Evolutionary conservation across 2,113 vertebrate species (phyloP), one percentile per base, ranked within the genome.

Genomic region (Microtus ochrogaster): DNA sequence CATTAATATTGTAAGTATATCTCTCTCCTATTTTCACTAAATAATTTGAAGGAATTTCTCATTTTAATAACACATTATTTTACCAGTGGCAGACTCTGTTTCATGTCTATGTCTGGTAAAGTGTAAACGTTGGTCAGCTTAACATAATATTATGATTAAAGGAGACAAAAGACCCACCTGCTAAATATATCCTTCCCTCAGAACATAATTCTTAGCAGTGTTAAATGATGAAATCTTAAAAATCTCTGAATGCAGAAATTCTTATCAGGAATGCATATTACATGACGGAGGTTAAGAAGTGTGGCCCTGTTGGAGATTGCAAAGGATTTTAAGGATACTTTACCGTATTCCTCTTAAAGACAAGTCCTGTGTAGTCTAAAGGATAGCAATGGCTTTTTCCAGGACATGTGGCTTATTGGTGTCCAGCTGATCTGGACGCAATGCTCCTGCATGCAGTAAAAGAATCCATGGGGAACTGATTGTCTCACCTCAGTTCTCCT

Each of bases 131-230:
- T 95, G 47, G 70, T 85, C 28, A 88, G 36, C 49, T 63, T 91
- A 96, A 44, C 44, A 89, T 90, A 97, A 84, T 91, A 96, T 90
- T 95, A 95, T 88, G 68, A 91, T 97, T 92, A 94, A 95, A 94
- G 28, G 65, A 95, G 86, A 94, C 39, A 93, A 81, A 95, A 90
- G 78, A 36, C 73, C 84, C 28, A 94, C 89, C 70, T 96, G 79
- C 89, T 97, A 95, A 94, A 87, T 90, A n/a, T 87, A 88, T 79
- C 87, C 95, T 92, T 92, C 19, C 28, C 58, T 92, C 36, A 49
- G 44, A 94, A 79, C 4, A 44, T 22, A 92, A 33, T 55, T 95
- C 73, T 89, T 58, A 49, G 66, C 87, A 5, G 26, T 61, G n/a
- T 91, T 96, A 92, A 92, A 44, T 3, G 52, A 22, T 89, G 41